These are phyloP conservation scores for Hippocampus guttulatus DNA, from an alignment of 2,113 vertebrate genomes.

Conservation along the genomic window DNA sequence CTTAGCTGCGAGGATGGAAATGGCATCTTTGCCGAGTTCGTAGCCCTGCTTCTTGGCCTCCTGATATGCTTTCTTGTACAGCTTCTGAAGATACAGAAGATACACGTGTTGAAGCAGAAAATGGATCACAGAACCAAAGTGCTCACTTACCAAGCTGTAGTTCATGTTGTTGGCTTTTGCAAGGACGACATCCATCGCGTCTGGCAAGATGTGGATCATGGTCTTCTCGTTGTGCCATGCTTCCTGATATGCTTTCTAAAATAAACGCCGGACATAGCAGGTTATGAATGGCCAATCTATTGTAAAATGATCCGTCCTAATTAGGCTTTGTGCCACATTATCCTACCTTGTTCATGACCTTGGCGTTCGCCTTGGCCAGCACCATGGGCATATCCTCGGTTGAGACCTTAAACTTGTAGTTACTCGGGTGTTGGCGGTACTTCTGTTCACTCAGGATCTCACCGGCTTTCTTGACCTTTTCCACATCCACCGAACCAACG, in stretches of 20 bases:
- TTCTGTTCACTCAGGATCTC: constrained; percentile 71
- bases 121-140: background rate
- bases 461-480: constrained; percentile 74
- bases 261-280: background rate
- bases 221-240: constrained; percentile 83
- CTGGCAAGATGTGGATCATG: constrained; percentile 82
- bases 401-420: constrained; percentile 69
- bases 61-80: constrained; percentile 83
- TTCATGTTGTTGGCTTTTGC: constrained; percentile 83
- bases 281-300: background rate
- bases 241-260: constrained; percentile 70
- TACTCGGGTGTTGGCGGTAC: constrained; percentile 80
- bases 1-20: constrained; percentile 80
- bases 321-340: background rate
- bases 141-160: constrained; percentile 70
- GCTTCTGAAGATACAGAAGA: constrained; percentile 72
- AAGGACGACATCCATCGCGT: constrained; percentile 79
- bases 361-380: constrained; percentile 78
- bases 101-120: background rate
- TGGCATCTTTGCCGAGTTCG: constrained; percentile 78
- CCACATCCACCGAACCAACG: constrained; percentile 78
- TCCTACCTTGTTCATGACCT: constrained; percentile 77
- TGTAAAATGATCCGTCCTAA: background rate
- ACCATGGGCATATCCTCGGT: constrained; percentile 76
- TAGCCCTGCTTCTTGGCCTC: constrained; percentile 85